A percentile compares a stretch with the other conserved stretches of the same genome.
These are phyloP conservation scores for Orchesellides sinensis DNA, from an alignment of 2,888 invertebrate genomes.

Conservation along the genomic window DNA sequence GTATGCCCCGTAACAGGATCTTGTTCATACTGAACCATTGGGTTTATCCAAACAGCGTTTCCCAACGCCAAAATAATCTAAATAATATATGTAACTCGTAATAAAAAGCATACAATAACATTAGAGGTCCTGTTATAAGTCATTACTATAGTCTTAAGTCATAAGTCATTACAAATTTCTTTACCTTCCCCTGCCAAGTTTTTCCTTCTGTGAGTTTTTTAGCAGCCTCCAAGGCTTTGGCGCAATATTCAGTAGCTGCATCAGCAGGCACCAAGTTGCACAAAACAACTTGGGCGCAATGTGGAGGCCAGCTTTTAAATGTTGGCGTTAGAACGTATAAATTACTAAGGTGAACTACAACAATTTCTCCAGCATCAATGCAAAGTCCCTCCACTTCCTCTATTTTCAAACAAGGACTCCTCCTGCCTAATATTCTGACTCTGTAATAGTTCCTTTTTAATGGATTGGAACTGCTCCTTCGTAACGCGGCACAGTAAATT, in stretches of 20 bases:
- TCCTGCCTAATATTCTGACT: not conserved
- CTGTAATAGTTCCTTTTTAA: not conserved
- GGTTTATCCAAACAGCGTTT: constrained; percentile 35
- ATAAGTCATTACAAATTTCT: not conserved
- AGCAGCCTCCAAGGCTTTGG: not conserved
- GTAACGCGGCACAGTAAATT: no score
- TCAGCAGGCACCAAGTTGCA: not conserved
- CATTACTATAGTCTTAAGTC: no score
- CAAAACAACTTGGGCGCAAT: constrained; percentile 6
- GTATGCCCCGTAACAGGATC: constrained; percentile 26
- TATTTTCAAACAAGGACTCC: not conserved
- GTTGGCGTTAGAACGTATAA: constrained; percentile 1
- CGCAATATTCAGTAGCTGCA: constrained; percentile 6
- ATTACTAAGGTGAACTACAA: not conserved
- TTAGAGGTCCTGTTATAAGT: no score
- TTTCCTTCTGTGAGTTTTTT: constrained; percentile 7
- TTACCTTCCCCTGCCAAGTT: constrained; percentile 18
- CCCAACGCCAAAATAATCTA: constrained; percentile 8
- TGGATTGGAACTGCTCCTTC: no score
- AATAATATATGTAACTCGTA: not conserved
- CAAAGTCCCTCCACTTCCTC: constrained; percentile 10
- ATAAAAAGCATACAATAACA: no score
- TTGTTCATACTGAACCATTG: constrained; percentile 30
- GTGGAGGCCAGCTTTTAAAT: constrained; percentile 15
- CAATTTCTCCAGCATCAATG: not conserved